phyloP scores from a whole-genome alignment of 2,888 invertebrate species.

The Hirtodrosophila histrioides region DNA sequence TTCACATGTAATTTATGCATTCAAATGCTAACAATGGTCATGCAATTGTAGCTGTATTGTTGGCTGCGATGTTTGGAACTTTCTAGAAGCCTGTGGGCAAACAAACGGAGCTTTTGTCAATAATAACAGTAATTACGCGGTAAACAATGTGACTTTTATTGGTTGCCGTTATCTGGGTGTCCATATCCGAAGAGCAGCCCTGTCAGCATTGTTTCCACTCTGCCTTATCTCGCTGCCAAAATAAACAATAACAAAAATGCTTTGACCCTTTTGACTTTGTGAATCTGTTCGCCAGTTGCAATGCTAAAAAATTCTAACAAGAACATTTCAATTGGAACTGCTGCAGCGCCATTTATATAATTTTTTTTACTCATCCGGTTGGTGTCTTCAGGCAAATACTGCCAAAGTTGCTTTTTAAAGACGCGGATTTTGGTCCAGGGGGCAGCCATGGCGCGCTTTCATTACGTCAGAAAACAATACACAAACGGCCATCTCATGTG shows the following conservation, averaged over 20 bases:
- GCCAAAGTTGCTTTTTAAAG: neutral
- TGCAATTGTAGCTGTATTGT: slow-evolving; percentile 11
- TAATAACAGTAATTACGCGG: slow-evolving; percentile 44
- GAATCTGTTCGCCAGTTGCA: slow-evolving; percentile 3
- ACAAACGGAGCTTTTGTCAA: slow-evolving; percentile 15
- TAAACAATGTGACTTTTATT: slow-evolving; percentile 39
- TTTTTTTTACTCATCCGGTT: slow-evolving; percentile 15
- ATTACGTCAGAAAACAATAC: slow-evolving; percentile 50
- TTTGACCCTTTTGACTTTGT: slow-evolving; percentile 39
- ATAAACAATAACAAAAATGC: slow-evolving; percentile 32
- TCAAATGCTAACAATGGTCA: slow-evolving; percentile 4
- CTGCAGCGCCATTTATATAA: slow-evolving; percentile 19
- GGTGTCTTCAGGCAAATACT: neutral
- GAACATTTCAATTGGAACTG: slow-evolving; percentile 8
- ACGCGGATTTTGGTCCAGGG: slow-evolving; percentile 9
- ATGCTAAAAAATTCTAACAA: slow-evolving; percentile 5
- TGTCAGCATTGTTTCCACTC: slow-evolving; percentile 43
- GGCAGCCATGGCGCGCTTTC: slow-evolving; percentile 8
- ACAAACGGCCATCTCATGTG: slow-evolving; percentile 11
- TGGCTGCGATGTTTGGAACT: slow-evolving; percentile 20
- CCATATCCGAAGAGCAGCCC: slow-evolving; percentile 27
- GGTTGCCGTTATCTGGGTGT: slow-evolving; percentile 33
- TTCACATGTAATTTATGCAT: slow-evolving; percentile 27
- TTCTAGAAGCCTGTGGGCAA: slow-evolving; percentile 34
- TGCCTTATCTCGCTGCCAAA: slow-evolving; percentile 47